Conservation (phyloP, 1,140 invertebrate genomes). For the Formica selysi region DNA sequence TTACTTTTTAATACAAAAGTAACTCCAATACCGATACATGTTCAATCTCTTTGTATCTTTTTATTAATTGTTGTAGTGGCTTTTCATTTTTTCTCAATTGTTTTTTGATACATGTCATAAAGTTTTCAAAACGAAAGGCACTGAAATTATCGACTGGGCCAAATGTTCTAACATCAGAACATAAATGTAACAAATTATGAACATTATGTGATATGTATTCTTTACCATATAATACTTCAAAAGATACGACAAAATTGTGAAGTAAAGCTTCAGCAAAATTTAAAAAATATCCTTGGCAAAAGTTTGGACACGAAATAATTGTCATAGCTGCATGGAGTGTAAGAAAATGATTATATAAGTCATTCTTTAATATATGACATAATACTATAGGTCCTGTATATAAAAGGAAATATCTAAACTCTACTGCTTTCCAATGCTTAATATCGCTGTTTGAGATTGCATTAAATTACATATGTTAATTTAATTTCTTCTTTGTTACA, state of each 20-base stretch:
- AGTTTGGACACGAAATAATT: background rate
- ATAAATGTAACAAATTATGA: slow-evolving; percentile 20
- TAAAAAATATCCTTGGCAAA: background rate
- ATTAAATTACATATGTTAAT: no score
- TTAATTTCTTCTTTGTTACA: no score
- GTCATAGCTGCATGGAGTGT: background rate
- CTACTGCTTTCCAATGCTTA: slow-evolving; percentile 3
- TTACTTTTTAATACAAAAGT: slow-evolving; percentile 5
- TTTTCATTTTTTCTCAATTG: slow-evolving; percentile 1
- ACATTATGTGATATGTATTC: slow-evolving; percentile 9
- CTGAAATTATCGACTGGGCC: background rate
- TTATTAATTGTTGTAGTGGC: background rate
- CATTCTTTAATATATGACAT: background rate
- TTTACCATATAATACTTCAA: slow-evolving; percentile 22
- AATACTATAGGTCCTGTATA: slow-evolving; percentile 15
- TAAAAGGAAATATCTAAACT: slow-evolving; percentile 6
- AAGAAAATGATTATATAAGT: background rate
- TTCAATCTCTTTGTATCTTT: background rate
- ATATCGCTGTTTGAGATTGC: no score
- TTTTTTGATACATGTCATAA: background rate
- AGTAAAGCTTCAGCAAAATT: slow-evolving; percentile 5
- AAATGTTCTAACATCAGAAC: background rate
- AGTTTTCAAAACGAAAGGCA: slow-evolving; percentile 1
- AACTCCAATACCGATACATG: no score
- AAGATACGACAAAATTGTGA: background rate